These are phyloP conservation scores for Euphonia xanthogaster DNA, from an alignment of 2,797 vertebrate genomes.

Conservation along the genomic window DNA sequence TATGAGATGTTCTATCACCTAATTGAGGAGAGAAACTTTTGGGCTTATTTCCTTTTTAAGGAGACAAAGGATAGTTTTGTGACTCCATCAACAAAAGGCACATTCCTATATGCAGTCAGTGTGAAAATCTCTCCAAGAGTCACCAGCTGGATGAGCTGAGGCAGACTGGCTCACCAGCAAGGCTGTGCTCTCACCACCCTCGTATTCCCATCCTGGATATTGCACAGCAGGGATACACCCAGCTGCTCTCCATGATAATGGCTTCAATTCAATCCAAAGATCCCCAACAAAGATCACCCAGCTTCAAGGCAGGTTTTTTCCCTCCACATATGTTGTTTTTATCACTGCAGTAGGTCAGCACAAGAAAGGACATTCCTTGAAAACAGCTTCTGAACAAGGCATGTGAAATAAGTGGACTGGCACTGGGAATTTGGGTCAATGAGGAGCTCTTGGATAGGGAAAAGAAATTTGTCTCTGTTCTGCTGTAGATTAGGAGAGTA, in stretches of 20 bases:
- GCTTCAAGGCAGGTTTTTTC: not conserved
- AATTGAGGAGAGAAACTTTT: not conserved
- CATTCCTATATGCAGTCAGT: not conserved
- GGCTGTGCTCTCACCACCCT: not conserved
- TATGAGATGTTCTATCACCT: too few relatives aligned
- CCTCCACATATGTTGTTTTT: not conserved
- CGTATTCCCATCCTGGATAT: not conserved
- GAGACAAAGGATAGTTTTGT: not conserved
- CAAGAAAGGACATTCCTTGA: not conserved
- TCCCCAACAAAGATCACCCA: not conserved
- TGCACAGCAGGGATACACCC: not conserved
- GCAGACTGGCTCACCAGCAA: not conserved
- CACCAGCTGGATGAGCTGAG: not conserved
- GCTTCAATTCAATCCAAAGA: not conserved
- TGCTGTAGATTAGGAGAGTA: not conserved
- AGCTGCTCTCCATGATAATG: not conserved
- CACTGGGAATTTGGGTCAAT: not conserved
- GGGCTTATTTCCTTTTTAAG: not conserved
- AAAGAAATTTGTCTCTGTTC: not conserved
- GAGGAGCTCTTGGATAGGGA: not conserved
- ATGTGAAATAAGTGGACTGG: not conserved
- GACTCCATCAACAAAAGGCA: accelerated
- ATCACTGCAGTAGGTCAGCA: not conserved
- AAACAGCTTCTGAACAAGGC: not conserved
- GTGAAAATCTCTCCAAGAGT: not conserved